phyloP scores from a whole-genome alignment of 2,888 invertebrate species.

The Xylota segnis region DNA sequence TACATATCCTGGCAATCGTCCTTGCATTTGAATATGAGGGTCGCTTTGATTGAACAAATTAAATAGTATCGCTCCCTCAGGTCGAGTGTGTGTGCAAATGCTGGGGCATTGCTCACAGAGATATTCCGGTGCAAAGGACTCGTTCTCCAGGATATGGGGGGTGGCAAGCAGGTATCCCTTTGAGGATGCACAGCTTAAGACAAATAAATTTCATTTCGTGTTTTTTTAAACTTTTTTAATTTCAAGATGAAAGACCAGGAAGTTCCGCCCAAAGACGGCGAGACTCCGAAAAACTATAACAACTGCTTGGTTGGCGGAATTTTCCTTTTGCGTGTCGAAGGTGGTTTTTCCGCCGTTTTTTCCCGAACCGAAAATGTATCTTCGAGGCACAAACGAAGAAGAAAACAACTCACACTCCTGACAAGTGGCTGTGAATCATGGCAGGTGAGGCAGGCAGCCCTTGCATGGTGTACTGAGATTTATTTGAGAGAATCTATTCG shows the following conservation, averaged over 20 bases:
- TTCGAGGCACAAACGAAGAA: slow-evolving; percentile 16
- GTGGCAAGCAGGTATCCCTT: neutral
- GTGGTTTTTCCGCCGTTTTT: slow-evolving; percentile 4
- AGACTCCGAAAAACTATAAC: slow-evolving; percentile 18
- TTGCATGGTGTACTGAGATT: slow-evolving; percentile 54
- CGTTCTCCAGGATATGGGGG: neutral
- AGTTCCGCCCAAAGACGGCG: slow-evolving; percentile 1
- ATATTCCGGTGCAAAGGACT: neutral
- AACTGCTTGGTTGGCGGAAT: neutral
- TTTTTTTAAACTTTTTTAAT: slow-evolving; percentile 62
- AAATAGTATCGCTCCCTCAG: slow-evolving; percentile 62
- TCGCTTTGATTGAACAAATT: slow-evolving; percentile 71
- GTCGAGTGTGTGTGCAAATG: neutral
- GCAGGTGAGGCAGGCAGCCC: slow-evolving; percentile 35
- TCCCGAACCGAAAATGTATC: slow-evolving; percentile 33
- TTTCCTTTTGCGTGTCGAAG: slow-evolving; percentile 4
- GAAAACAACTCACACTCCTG: slow-evolving; percentile 61
- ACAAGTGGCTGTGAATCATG: slow-evolving; percentile 62
- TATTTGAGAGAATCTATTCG: slow-evolving; percentile 47
- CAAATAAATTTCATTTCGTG: slow-evolving; percentile 4
- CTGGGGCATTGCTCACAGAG: slow-evolving; percentile 20
- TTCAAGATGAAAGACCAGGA: slow-evolving; percentile 32
- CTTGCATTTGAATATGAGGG: slow-evolving; percentile 70
- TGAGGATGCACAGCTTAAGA: slow-evolving; percentile 5
- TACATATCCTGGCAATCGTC: slow-evolving; percentile 56